Conservation (phyloP, 2,888 invertebrate genomes). For the Torymus texanus region DNA sequence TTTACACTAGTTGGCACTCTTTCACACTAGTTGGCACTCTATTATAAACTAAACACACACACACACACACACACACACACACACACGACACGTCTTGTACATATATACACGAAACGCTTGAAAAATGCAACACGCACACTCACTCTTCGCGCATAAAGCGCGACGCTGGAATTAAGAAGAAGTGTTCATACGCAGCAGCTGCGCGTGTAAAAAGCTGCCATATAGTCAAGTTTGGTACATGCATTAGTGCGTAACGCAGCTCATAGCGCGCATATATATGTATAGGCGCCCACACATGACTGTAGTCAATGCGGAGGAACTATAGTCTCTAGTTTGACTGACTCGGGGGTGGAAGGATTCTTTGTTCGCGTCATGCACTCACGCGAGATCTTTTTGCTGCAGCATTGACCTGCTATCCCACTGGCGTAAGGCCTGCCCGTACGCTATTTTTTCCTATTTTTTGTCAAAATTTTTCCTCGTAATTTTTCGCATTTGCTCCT, state of each 20-base stretch:
- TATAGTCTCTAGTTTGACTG: background rate
- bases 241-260: conserved; percentile 8
- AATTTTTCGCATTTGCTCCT: too few relatives aligned
- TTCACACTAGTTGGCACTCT: conserved; percentile 17
- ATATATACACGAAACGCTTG: too few relatives aligned
- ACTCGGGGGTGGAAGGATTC: conserved; percentile 26
- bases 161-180: background rate
- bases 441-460: too few relatives aligned
- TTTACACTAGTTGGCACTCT: too few relatives aligned
- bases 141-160: too few relatives aligned
- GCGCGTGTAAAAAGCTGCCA: conserved; percentile 1
- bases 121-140: too few relatives aligned
- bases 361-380: conserved; percentile 30
- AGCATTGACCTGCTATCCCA: conserved; percentile 30
- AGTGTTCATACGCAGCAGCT: background rate
- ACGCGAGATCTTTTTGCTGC: conserved; percentile 39
- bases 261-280: background rate
- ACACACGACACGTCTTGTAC: too few relatives aligned
- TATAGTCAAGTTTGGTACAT: conserved; percentile 25
- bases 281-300: background rate
- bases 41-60: too few relatives aligned
- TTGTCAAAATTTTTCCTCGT: too few relatives aligned
- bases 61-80: too few relatives aligned
- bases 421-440: background rate
- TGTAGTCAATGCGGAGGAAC: background rate